Conservation (phyloP, 2,888 invertebrate species). For the Chymomyza amoena region DNA sequence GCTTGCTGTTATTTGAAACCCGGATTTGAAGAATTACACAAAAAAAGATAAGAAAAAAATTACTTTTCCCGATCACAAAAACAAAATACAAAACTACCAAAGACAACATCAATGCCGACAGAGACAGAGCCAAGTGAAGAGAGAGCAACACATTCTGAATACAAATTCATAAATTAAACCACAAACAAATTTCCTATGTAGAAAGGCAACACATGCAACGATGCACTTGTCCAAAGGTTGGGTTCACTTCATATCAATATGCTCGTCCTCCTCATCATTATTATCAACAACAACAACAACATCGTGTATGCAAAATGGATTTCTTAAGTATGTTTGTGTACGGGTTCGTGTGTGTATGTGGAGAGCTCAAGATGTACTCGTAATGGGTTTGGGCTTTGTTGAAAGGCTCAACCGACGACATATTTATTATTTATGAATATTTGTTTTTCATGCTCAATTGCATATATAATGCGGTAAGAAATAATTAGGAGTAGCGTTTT, state of each 20-base stretch:
- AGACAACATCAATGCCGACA: conserved; percentile 34
- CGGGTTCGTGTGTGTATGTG: background rate
- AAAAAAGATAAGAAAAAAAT: conserved; percentile 58
- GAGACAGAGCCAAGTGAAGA: conserved; percentile 39
- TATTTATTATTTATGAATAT: conserved; percentile 36
- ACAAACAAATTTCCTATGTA: conserved; percentile 66
- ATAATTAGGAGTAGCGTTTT: background rate
- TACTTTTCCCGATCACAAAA: conserved; percentile 65
- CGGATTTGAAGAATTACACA: conserved; percentile 60
- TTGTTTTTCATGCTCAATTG: conserved; percentile 1
- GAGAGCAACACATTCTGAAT: conserved; percentile 53
- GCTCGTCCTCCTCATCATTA: conserved; percentile 17
- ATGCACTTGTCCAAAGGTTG: conserved; percentile 69
- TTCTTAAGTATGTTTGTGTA: conserved; percentile 13
- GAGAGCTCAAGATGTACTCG: conserved; percentile 3
- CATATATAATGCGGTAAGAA: background rate
- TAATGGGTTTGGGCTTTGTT: conserved; percentile 36
- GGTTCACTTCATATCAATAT: conserved; percentile 36
- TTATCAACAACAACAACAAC: conserved; percentile 28
- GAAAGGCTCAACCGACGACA: conserved; percentile 35
- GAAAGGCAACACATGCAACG: conserved; percentile 21
- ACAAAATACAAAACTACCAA: conserved; percentile 23
- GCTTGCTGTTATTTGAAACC: conserved; percentile 58
- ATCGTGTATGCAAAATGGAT: conserved; percentile 62
- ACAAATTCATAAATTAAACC: conserved; percentile 65